Base-by-base conservation (phyloP, 64 coral and sea anemone genomes). In the Acropora yongei region DNA sequence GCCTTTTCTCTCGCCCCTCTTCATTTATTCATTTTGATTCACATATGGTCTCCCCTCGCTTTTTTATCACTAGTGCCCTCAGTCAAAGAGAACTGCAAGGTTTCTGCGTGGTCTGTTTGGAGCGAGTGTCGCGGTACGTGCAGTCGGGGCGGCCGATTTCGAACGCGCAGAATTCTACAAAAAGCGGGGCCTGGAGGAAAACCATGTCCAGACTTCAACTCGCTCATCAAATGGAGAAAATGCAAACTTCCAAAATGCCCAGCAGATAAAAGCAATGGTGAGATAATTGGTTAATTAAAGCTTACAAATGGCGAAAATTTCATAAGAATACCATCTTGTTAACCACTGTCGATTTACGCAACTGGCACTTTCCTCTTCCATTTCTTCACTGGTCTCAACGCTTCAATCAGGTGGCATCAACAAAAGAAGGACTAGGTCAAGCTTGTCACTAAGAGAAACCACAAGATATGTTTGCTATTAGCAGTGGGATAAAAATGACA, bases 51-150 rank as follows among this genome's bases (percentile, higher is more conserved):
- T 45, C 16, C 18, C 50, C 6, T 2, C 14, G 51, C 47, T 1
- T 74, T 76, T 2, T 16, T 8, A 72, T 3, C 1, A 10, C 74
- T 3, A 6, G 41, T 11, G 44, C 11, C 42, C 11, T 61, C 17
- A 4, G 11, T 55, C 41, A 86, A 55, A 17, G 10, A 45, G 20
- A 63, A 92, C n/a, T 92, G 90, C 76, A 57, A 74, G 41, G 48
- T 92, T 3, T 78, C 90, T 18, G 20, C 82, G 8, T 92, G 90
- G 90, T 92, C 90, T 1, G 8, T 9, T 1, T 92, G 90, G 90
- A 87, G 44, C 30, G 61, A 39, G 8, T 92, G 90, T 49, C 47
- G 50, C 3, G 90, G 90, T 8, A 71, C 83, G 0, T 92, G 90
- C 78, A 41, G 20, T n/a, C 49, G 75, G 18, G 90, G 90, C 45